Conservation (phyloP, 2,888 invertebrate species). For the Torymus auratus region DNA sequence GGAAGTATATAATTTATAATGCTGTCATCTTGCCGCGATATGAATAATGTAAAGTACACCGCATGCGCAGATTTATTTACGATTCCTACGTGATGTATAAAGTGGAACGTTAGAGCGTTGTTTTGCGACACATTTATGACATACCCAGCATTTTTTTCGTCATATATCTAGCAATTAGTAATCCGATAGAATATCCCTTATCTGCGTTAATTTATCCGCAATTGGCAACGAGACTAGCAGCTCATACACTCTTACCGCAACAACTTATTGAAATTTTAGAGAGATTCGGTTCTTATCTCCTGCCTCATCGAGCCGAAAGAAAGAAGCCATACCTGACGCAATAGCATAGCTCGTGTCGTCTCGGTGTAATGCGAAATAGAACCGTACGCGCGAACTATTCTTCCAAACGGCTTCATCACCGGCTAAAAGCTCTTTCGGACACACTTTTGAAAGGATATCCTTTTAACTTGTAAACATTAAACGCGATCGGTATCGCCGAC, state of each 20-base stretch:
- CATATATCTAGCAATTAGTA: background rate
- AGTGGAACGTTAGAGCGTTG: background rate
- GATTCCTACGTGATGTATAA: too few relatives aligned
- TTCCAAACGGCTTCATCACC: too few relatives aligned
- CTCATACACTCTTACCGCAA: conserved; percentile 14
- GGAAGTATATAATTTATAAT: background rate
- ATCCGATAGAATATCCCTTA: conserved; percentile 10
- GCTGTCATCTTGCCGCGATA: background rate
- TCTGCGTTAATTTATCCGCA: conserved; percentile 13
- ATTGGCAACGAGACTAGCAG: background rate
- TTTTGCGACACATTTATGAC: conserved; percentile 13
- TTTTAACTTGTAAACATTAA: background rate
- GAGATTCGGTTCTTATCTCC: conserved; percentile 2
- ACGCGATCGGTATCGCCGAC: background rate
- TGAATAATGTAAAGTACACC: too few relatives aligned
- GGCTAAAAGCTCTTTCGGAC: too few relatives aligned
- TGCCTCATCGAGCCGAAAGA: conserved; percentile 1
- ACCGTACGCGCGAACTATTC: too few relatives aligned
- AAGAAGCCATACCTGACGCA: background rate
- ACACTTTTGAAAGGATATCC: conserved; percentile 18
- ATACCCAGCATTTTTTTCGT: background rate
- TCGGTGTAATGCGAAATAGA: too few relatives aligned
- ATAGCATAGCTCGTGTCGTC: too few relatives aligned
- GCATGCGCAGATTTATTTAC: too few relatives aligned
- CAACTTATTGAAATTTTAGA: background rate